Percentiles rank a stretch among this genome's conserved stretches.
These are phyloP conservation scores for Trachops cirrhosus DNA, from an alignment of 2,797 vertebrate genomes.

Conservation along the genomic window DNA sequence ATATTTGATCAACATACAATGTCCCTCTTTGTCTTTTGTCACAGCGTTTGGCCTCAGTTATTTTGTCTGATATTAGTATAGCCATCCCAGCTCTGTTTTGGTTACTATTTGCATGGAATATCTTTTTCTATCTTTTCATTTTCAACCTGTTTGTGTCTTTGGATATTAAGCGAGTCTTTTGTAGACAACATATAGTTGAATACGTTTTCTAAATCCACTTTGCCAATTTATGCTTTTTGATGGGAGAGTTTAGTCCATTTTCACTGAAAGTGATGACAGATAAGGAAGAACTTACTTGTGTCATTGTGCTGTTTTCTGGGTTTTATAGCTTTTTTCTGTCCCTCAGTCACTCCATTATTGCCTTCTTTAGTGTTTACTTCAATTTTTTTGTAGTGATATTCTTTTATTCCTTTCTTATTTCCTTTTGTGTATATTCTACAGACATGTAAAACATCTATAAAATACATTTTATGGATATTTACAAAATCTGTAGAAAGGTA, in stretches of 20 bases:
- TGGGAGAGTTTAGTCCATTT: background rate
- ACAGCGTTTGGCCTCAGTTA: background rate
- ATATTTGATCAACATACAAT: background rate
- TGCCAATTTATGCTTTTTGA: background rate
- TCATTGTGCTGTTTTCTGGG: background rate
- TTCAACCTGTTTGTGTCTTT: background rate
- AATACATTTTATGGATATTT: background rate
- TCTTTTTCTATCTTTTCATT: background rate
- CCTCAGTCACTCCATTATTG: background rate
- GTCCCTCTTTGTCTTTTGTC: background rate
- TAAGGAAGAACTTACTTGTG: background rate
- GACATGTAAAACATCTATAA: background rate
- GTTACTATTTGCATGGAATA: background rate
- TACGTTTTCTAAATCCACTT: background rate
- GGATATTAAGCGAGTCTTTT: background rate
- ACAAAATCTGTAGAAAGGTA: background rate
- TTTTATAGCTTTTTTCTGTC: background rate
- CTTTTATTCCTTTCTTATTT: background rate
- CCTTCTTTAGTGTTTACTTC: background rate
- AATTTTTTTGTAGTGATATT: background rate
- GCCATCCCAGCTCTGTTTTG: background rate
- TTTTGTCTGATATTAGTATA: background rate
- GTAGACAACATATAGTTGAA: background rate
- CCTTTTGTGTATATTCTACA: background rate
- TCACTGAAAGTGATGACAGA: background rate